Percentiles rank a stretch among this genome's conserved stretches.
Evolutionary conservation across 2,797 vertebrate genomes (phyloP).

Genomic region (Pangasius djambal): DNA sequence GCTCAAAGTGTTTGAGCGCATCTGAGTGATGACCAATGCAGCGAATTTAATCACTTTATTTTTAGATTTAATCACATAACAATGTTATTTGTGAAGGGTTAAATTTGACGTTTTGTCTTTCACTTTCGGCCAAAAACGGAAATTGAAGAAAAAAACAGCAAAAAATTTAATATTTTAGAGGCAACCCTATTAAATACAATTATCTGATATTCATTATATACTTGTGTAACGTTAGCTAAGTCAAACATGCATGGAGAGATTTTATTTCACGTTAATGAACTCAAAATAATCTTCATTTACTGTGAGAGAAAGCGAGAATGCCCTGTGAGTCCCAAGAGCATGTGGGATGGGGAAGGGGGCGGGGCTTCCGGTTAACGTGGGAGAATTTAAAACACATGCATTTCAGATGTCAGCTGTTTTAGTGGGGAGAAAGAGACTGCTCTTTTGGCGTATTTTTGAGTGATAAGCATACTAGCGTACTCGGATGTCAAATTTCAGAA

Average conservation of each 20-base stretch:
- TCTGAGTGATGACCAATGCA: background rate
- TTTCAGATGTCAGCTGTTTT: background rate
- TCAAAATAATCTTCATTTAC: background rate
- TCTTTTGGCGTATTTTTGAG: background rate
- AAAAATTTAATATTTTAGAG: background rate
- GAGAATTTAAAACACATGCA: background rate
- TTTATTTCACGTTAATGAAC: background rate
- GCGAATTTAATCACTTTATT: background rate
- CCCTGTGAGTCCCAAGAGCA: background rate
- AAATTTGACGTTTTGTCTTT: background rate
- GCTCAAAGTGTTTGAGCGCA: background rate
- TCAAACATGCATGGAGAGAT: background rate
- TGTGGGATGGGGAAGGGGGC: background rate
- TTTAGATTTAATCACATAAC: no score
- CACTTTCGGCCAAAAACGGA: background rate
- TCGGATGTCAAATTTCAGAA: no score
- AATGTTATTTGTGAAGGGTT: background rate
- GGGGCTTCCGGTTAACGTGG: background rate
- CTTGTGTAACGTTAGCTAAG: background rate
- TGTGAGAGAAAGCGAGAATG: background rate
- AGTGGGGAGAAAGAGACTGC: background rate
- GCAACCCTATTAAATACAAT: background rate
- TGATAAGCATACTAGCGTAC: background rate
- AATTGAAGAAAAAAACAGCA: no score
- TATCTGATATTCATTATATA: background rate